Evolutionary conservation across 2,888 invertebrate genomes (phyloP).

Genomic region (Megastigmus dorsalis): DNA sequence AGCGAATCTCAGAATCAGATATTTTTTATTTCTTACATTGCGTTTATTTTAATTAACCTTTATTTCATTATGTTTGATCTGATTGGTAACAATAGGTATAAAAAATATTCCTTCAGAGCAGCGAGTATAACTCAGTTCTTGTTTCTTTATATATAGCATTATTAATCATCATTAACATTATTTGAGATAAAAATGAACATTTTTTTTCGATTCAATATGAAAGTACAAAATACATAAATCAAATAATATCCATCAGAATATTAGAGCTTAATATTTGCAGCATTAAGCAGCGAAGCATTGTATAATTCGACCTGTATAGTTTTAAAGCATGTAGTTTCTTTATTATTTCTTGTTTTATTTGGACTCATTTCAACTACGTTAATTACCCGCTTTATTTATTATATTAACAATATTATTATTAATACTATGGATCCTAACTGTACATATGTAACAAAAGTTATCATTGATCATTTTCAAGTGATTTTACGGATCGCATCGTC

Average conservation of each 20-base stretch:
- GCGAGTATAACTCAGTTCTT: conserved; percentile 5
- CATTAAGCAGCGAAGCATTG: conserved; percentile 6
- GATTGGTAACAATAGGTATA: not conserved
- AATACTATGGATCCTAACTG: conserved; percentile 30
- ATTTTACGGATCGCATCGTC: conserved; percentile 17
- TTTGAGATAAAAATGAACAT: not conserved
- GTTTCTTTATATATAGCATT: not conserved
- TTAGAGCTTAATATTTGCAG: conserved; percentile 24
- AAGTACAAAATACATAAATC: conserved; percentile 51
- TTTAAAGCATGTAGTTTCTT: not conserved
- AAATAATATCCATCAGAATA: conserved; percentile 41
- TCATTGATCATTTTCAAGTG: conserved; percentile 27
- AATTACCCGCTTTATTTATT: conserved; percentile 38
- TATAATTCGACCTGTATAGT: conserved; percentile 6
- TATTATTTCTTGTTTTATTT: conserved; percentile 12
- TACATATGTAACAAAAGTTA: conserved; percentile 52
- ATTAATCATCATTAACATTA: not conserved
- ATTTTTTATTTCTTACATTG: conserved; percentile 5
- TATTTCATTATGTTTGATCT: not conserved
- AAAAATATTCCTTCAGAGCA: conserved; percentile 5
- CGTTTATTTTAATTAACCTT: not conserved
- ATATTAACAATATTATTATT: conserved; percentile 21
- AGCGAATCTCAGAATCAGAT: conserved; percentile 16
- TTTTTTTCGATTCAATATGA: conserved; percentile 14
- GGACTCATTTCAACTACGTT: conserved; percentile 10